These are phyloP conservation scores for Dendronephthya gigantea DNA, from an alignment of 64 coral and sea anemone species.

Conservation along the genomic window DNA sequence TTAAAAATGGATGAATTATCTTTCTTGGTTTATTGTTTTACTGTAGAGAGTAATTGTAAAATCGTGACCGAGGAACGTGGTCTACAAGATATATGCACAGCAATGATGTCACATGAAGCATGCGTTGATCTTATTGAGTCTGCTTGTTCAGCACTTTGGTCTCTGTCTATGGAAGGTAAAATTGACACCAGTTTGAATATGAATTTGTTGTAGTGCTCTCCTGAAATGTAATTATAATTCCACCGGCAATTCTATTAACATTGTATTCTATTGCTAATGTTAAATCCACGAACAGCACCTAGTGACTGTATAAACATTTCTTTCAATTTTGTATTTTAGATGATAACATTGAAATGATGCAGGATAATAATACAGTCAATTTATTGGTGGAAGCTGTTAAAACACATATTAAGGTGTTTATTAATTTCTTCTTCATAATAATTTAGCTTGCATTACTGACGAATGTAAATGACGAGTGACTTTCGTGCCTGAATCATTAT, in stretches of 20 bases:
- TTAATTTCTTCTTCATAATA: no score
- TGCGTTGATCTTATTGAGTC: constrained; percentile 67
- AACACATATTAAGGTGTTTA: constrained; percentile 74
- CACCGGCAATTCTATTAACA: no score
- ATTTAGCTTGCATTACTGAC: no score
- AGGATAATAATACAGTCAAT: constrained; percentile 62
- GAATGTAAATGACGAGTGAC: no score
- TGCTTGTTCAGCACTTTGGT: constrained; percentile 87
- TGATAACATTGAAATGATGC: constrained; percentile 84
- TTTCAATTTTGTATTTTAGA: constrained; percentile 34
- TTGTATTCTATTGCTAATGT: no score
- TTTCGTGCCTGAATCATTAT: no score
- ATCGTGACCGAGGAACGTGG: constrained; percentile 90
- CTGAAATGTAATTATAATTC: no score
- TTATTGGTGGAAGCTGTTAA: constrained; percentile 54
- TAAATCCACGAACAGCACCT: no score
- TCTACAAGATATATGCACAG: constrained; percentile 68
- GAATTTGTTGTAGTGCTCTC: no score
- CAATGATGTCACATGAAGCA: constrained; percentile 50
- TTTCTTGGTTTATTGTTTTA: no score
- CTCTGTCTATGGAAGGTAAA: constrained; percentile 92
- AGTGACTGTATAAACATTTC: no score
- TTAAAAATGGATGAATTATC: no score
- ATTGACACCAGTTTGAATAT: background rate
- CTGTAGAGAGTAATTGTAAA: constrained; percentile 55